Evolutionary conservation across 2,797 vertebrate genomes (phyloP).

Genomic region (Eulemur albifrons): DNA sequence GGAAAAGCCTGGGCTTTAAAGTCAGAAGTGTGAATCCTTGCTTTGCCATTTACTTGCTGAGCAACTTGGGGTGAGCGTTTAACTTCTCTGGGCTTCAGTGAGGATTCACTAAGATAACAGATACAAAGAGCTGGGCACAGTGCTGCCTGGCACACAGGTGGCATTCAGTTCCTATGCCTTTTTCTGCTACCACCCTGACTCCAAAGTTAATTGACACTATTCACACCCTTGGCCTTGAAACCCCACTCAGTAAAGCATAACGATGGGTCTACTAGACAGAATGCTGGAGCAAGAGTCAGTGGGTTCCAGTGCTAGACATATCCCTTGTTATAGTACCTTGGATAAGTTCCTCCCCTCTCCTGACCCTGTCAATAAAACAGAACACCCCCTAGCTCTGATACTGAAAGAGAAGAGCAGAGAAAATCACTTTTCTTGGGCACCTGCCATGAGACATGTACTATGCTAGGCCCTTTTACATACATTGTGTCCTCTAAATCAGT

Average conservation of each 20-base stretch:
- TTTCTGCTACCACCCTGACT: constrained; percentile 12
- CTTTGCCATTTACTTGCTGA: constrained; percentile 23
- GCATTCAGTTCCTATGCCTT: background rate
- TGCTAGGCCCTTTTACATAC: background rate
- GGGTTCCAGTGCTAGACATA: background rate
- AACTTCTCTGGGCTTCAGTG: constrained; percentile 23
- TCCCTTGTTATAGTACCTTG: background rate
- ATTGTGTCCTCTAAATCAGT: background rate
- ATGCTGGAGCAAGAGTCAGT: background rate
- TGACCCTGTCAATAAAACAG: constrained; percentile 5
- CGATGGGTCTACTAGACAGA: constrained; percentile 5
- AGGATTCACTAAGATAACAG: constrained; percentile 45
- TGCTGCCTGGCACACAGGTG: background rate
- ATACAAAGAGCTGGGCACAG: background rate
- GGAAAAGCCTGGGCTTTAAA: background rate
- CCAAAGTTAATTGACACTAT: constrained; percentile 33
- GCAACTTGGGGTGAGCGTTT: constrained; percentile 10
- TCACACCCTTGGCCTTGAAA: constrained; percentile 1
- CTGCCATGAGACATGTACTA: background rate
- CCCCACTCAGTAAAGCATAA: background rate
- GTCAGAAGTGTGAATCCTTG: constrained; percentile 40
- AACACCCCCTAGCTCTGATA: background rate
- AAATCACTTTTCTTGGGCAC: constrained; percentile 12
- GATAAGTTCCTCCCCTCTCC: constrained; percentile 1
- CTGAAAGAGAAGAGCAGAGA: constrained; percentile 30